Conservation (phyloP, 2,888 invertebrate genomes). For the Pollenia labialis region DNA sequence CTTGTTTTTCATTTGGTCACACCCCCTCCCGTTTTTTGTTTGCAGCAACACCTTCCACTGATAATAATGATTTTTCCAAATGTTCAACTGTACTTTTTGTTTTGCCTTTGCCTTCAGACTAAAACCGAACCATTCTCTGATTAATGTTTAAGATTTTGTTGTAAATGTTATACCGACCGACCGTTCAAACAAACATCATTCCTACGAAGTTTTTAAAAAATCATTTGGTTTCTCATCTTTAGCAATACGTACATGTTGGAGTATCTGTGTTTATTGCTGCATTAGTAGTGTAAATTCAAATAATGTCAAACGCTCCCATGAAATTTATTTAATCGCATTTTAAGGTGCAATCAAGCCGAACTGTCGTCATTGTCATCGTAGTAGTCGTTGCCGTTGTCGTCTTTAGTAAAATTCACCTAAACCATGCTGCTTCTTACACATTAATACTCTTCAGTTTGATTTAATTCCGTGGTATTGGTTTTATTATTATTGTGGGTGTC, state of each 20-base stretch:
- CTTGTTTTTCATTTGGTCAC: conserved; percentile 66
- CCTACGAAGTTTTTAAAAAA: conserved; percentile 8
- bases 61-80: conserved; percentile 49
- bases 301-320: conserved; percentile 73
- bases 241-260: neutral
- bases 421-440: conserved; percentile 33
- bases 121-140: conserved; percentile 49
- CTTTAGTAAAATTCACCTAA: conserved; percentile 57
- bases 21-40: conserved; percentile 65
- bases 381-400: conserved; percentile 6
- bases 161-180: conserved; percentile 66
- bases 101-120: conserved; percentile 45
- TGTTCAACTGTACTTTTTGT: conserved; percentile 68
- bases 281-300: conserved; percentile 69
- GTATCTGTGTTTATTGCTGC: conserved; percentile 41
- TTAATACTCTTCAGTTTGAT: conserved; percentile 13
- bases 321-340: conserved; percentile 74
- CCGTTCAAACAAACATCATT: conserved; percentile 57
- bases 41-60: conserved; percentile 69
- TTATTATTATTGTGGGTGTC: conserved; percentile 59
- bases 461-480: conserved; percentile 45
- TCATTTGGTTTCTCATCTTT: conserved; percentile 1
- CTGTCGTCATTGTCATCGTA: conserved; percentile 62
- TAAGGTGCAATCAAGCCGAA: conserved; percentile 74
- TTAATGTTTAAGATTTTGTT: conserved; percentile 71